Evolutionary conservation across 2,797 vertebrate genomes (phyloP), one percentile per base, ranked within the genome.

Genomic region (Arvicola amphibius): DNA sequence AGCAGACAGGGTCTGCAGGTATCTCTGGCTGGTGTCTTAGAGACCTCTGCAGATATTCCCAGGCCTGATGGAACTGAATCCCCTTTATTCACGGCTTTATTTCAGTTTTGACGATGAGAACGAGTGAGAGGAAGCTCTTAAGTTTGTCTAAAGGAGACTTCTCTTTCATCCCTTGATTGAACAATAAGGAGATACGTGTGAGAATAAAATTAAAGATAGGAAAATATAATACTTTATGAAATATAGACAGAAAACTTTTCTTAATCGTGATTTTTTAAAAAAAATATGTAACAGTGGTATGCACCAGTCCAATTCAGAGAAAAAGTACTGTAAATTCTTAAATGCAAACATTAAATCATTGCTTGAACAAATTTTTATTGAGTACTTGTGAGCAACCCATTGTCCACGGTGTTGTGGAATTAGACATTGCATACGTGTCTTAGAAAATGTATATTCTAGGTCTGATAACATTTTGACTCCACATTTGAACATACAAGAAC

Each of bases 211-310:
- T 7, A 19, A 83, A 73, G 61, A 85, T 21, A 21, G 8, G 7
- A 27, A 46, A 92, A 93, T 89, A 19, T 71, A 92, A n/a, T 67
- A 76, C 2, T 80, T 92, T 27, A 48, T 37, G n/a, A 91, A 80
- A 3, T 19, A 73, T 23, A 80, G 67, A 59, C 67, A 63, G 34
- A 87, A 13, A 65, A 40, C 71, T 92, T 89, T 86, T 53, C 61
- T 83, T 92, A 91, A 84, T 83, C 29, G 11, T 67, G 78, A 61
- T 51, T 61, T 34, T 6, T 2, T 23, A 56, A 69, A 29, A 65
- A 25, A 43, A 81, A 40, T 40, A 48, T 56, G 27, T 77, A 87
- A 29, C 43, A 13, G 2, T 73, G 51, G 32, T 40, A 74, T 32
- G 48, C 37, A 79, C 53, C 25, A 21, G 23, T 25, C 17, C 46